Percentiles rank a stretch among this genome's conserved stretches.
phyloP scores from a whole-genome alignment of 2,113 vertebrate species.

The Notarius quadriscutis region DNA sequence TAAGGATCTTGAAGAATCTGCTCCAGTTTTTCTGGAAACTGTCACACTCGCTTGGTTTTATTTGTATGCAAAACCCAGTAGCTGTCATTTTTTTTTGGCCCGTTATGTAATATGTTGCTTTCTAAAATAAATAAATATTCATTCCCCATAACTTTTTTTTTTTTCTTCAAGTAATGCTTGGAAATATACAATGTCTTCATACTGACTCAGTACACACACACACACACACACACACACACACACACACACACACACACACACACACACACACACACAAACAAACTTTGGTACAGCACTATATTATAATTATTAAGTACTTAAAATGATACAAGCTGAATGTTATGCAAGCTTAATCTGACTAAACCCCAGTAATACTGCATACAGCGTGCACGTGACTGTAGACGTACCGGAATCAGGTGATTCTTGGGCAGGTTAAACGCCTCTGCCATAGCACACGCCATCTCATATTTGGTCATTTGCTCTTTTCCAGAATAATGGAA shows the following conservation, averaged over 20 bases:
- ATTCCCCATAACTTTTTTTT: too few species aligned
- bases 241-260: too few species aligned
- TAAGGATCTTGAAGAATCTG: background rate
- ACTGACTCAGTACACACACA: background rate
- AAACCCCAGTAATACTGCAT: background rate
- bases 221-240: too few species aligned
- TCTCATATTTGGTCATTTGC: constrained; percentile 97
- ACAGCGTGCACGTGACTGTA: background rate
- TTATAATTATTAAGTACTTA: too few species aligned
- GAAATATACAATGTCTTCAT: background rate
- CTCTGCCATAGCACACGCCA: constrained; percentile 88
- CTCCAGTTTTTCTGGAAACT: background rate
- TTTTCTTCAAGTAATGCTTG: background rate
- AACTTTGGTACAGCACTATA: background rate
- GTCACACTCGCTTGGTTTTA: background rate
- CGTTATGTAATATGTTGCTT: too few species aligned
- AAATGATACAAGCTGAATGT: too few species aligned
- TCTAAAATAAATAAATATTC: too few species aligned
- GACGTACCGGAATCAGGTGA: constrained; percentile 85
- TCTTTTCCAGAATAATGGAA: constrained; percentile 95
- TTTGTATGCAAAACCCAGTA: background rate
- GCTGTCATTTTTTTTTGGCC: too few species aligned
- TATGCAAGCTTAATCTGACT: background rate
- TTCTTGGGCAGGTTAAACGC: constrained; percentile 90
- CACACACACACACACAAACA: background rate